Conservation (phyloP, 2,113 vertebrate species). For the Dermatemys mawii region DNA sequence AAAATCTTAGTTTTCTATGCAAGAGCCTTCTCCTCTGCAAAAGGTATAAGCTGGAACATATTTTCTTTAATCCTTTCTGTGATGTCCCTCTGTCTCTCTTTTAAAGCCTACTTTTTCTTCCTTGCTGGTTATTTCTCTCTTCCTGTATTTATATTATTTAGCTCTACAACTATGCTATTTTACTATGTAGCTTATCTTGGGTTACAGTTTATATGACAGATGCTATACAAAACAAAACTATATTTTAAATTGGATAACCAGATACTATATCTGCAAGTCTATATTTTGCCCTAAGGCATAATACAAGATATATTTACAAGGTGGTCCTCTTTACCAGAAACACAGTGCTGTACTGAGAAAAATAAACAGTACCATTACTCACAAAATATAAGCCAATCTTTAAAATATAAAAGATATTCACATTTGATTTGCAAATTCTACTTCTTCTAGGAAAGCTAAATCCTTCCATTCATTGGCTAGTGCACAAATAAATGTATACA, state of each 20-base stretch:
- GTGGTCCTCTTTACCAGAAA: accelerated
- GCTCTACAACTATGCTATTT: neutral
- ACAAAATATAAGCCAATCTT: neutral
- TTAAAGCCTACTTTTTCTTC: neutral
- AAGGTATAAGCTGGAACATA: neutral
- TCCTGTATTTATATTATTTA: neutral
- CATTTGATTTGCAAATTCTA: neutral
- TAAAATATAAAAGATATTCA: accelerated
- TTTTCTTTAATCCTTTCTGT: neutral
- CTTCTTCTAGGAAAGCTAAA: neutral
- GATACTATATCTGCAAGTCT: neutral
- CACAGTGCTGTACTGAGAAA: neutral
- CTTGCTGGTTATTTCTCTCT: neutral
- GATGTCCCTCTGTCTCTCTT: neutral
- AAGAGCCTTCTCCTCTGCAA: neutral
- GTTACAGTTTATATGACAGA: neutral
- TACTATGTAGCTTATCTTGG: neutral
- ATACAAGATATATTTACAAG: neutral
- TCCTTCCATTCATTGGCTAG: neutral
- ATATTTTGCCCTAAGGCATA: neutral
- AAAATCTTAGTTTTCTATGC: neutral
- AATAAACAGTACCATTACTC: neutral
- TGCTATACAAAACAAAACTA: neutral
- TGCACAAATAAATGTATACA: neutral
- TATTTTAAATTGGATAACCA: neutral